These are phyloP conservation scores for Idaea dimidiata DNA, from an alignment of 2,888 invertebrate species.

Conservation along the genomic window DNA sequence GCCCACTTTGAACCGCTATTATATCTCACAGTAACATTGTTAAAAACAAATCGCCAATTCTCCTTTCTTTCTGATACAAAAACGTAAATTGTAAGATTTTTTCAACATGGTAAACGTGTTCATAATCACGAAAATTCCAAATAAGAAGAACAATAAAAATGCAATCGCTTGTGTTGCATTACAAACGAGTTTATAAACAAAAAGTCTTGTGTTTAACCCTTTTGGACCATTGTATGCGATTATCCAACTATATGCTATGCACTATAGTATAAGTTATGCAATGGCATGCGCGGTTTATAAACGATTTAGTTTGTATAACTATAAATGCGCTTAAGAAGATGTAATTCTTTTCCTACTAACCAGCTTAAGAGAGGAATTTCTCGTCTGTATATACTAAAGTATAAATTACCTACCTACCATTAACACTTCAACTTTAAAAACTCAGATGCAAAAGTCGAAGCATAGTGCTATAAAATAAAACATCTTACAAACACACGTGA, in stretches of 20 bases:
- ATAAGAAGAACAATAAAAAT: not conserved
- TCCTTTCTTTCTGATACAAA: not conserved
- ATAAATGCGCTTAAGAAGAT: no score
- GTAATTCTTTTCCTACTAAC: no score
- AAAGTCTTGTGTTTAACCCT: not conserved
- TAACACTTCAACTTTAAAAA: no score
- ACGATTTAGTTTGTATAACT: not conserved
- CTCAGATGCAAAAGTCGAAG: no score
- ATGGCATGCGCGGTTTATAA: constrained; percentile 1
- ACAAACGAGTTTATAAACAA: not conserved
- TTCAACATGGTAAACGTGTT: not conserved
- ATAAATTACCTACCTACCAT: no score
- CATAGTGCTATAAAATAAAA: no score
- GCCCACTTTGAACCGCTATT: not conserved
- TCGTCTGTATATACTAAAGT: no score
- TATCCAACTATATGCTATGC: not conserved
- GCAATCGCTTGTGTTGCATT: not conserved
- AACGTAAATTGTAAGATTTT: not conserved
- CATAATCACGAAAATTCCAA: not conserved
- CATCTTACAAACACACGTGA: no score
- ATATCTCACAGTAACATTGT: not conserved
- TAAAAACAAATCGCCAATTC: not conserved
- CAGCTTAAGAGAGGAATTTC: no score
- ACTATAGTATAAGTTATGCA: not conserved
- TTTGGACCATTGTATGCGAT: not conserved